A percentile compares a stretch with the other conserved stretches of the same genome.
These are phyloP conservation scores for Drosophila imparisetae DNA, from an alignment of 2,888 invertebrate species.

Conservation along the genomic window DNA sequence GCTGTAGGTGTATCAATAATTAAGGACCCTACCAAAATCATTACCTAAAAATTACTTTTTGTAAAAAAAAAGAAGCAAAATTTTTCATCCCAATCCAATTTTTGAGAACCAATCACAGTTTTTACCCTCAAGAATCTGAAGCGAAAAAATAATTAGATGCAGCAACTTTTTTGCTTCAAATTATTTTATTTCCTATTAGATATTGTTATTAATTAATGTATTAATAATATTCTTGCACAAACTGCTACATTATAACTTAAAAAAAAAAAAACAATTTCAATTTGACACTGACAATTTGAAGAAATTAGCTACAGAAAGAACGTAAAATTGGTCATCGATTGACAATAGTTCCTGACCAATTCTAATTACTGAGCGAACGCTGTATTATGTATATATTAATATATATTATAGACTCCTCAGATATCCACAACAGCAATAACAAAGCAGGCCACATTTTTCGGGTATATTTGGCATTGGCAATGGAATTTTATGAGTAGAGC, in stretches of 20 bases:
- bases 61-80: background rate
- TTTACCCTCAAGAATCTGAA: background rate
- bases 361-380: background rate
- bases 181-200: background rate
- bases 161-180: background rate
- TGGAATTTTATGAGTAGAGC: constrained; percentile 1
- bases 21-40: background rate
- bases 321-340: background rate
- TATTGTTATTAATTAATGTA: background rate
- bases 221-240: background rate
- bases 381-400: background rate
- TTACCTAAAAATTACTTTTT: background rate
- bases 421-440: background rate
- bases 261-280: background rate
- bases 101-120: background rate
- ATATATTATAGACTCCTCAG: background rate
- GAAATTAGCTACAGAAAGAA: background rate
- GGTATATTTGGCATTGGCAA: background rate
- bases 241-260: background rate
- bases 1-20: background rate
- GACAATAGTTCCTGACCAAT: background rate
- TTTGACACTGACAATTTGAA: no score
- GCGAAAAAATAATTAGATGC: background rate
- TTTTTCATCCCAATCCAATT: background rate
- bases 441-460: background rate